Evolutionary conservation across 1,140 invertebrate species (phyloP).

Genomic region (Fopius arisanus): DNA sequence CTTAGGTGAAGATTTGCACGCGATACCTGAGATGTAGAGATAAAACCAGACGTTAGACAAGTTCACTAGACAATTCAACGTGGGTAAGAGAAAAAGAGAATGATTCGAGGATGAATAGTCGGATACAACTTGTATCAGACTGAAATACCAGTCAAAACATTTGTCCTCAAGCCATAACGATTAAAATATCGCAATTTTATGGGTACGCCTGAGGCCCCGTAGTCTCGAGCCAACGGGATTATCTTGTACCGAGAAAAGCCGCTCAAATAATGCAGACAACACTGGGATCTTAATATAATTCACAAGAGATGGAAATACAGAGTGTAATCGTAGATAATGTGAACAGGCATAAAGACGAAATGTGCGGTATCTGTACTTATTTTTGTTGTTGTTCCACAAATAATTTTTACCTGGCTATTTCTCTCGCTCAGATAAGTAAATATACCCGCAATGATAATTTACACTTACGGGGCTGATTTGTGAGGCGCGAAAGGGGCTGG

Average conservation of each 20-base stretch:
- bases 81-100: background rate
- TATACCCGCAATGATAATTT: background rate
- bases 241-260: background rate
- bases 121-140: background rate
- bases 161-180: background rate
- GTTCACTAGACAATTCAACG: background rate
- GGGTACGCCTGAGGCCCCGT: background rate
- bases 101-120: background rate
- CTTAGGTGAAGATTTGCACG: constrained; percentile 20
- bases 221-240: background rate
- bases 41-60: no score
- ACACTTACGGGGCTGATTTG: background rate
- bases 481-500: background rate
- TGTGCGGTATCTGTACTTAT: background rate
- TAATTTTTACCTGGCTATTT: background rate
- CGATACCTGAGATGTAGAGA: no score
- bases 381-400: background rate
- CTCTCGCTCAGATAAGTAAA: background rate
- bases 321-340: background rate
- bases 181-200: background rate
- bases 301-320: background rate
- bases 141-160: background rate
- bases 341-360: background rate
- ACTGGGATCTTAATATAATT: background rate
- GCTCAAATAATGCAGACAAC: background rate